Percentiles rank a stretch among this genome's conserved stretches.
phyloP scores from a whole-genome alignment of 2,113 vertebrate species.

The Menura novaehollandiae region DNA sequence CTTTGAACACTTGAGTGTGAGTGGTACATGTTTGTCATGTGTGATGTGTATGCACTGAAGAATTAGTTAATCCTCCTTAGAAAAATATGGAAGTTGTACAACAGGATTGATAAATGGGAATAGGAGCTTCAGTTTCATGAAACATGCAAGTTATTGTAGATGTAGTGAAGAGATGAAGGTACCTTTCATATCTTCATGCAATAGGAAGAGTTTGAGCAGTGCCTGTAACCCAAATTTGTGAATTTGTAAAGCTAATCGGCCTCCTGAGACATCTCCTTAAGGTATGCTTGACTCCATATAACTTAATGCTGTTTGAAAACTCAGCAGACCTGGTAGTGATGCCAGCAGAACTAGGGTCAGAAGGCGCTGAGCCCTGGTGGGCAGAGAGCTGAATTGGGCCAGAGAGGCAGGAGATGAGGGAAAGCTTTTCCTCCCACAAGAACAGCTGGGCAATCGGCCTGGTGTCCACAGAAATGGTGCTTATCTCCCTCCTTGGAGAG shows the following conservation, averaged over 20 bases:
- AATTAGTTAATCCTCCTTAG: background rate
- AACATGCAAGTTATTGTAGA: background rate
- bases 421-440: accelerated
- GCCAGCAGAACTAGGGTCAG: too few species aligned
- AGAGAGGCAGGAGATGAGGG: background rate
- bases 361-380: background rate
- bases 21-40: background rate
- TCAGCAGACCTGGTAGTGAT: background rate
- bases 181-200: accelerated
- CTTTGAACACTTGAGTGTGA: background rate
- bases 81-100: background rate
- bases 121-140: background rate
- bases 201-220: background rate
- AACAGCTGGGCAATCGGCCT: background rate
- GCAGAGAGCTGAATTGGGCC: background rate
- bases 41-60: background rate
- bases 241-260: background rate
- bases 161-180: background rate
- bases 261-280: background rate
- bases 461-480: background rate
- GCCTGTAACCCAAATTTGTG: background rate
- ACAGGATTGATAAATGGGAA: background rate
- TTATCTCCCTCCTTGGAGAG: too few species aligned
- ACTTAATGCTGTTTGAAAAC: background rate
- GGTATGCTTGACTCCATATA: background rate